phyloP scores from a whole-genome alignment of 2,888 invertebrate genomes.

The Schizaphis graminum region DNA sequence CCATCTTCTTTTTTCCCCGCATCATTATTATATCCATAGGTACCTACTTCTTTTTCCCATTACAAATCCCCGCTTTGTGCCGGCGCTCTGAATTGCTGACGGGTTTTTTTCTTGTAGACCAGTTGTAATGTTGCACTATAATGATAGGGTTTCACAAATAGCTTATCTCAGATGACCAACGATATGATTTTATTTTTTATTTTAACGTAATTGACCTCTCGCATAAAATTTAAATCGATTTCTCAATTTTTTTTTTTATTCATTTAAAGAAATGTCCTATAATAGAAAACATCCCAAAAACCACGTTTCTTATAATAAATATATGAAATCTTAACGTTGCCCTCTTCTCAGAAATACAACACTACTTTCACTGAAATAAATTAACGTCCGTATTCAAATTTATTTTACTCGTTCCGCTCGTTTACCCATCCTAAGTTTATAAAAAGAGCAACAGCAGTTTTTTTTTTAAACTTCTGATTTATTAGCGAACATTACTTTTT shows the following conservation, averaged over 20 bases:
- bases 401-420: slow-evolving; percentile 49
- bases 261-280: slow-evolving; percentile 27
- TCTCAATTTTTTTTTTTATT: slow-evolving; percentile 28
- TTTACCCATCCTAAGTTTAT: slow-evolving; percentile 27
- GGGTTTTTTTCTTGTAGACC: slow-evolving; percentile 47
- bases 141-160: slow-evolving; percentile 55
- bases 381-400: slow-evolving; percentile 47
- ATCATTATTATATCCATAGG: slow-evolving; percentile 3
- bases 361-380: slow-evolving; percentile 52
- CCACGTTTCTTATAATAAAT: slow-evolving; percentile 11
- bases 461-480: slow-evolving; percentile 39
- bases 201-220: not conserved
- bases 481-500: slow-evolving; percentile 27
- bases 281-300: slow-evolving; percentile 41
- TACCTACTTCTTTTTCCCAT: slow-evolving; percentile 37
- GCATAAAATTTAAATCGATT: slow-evolving; percentile 39
- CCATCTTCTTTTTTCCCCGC: slow-evolving; percentile 38
- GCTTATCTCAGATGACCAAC: slow-evolving; percentile 50
- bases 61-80: slow-evolving; percentile 48
- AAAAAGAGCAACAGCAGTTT: not conserved
- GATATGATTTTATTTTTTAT: slow-evolving; percentile 8
- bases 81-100: slow-evolving; percentile 56
- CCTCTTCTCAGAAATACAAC: not conserved
- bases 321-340: not conserved
- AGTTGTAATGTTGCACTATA: not conserved